Evolutionary conservation across 2,113 vertebrate genomes (phyloP), one percentile per base, ranked within the genome.

Genomic region (Calonectris borealis): DNA sequence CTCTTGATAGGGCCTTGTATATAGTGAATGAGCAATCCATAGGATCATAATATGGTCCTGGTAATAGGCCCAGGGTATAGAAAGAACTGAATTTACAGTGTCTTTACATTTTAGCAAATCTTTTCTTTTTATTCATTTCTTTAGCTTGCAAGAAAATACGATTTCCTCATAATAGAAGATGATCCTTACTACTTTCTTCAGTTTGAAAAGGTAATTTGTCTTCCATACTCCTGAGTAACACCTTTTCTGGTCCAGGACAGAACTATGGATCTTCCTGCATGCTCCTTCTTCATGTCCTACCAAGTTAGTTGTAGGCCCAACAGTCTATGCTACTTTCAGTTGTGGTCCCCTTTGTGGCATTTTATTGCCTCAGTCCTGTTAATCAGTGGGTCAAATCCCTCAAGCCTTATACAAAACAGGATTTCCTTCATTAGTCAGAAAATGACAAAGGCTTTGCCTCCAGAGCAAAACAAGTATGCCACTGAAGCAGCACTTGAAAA

Each of bases 171-270:
- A 94, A 98, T 99, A 92, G 99, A 99, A 98, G 99, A 99, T 12
- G 99, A 99, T 96, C 99, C 99, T 6, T 99, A 99, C 96, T 99
- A 99, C 94, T 99, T 99, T 95, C 97, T 99, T 86, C 99, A 99
- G 96, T 99, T 99, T 97, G 97, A 98, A 72, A 99, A 99, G 99
- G 99, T 99, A 97, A 96, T 60, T 78, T 93, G 25, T 71, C 42
- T 94, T 90, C 40, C 38, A 10, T 71, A 57, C 31, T 72, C 17
- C 27, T 57, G 79, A 25, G 10, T 55, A 75, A 36, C 42, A 58
- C 36, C 18, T 83, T 69, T 76, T 84, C 49, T 79, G 29, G 13
- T 86, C 38, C n/a, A 69, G 26, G 25, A 68, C 20, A 76, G 10
- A 82, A 27, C n/a, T 57, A 25, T 57, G 10, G 18, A 51, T 82